Evolutionary conservation across 2,797 vertebrate genomes (phyloP).

Genomic region (Pantherophis alleghaniensis): DNA sequence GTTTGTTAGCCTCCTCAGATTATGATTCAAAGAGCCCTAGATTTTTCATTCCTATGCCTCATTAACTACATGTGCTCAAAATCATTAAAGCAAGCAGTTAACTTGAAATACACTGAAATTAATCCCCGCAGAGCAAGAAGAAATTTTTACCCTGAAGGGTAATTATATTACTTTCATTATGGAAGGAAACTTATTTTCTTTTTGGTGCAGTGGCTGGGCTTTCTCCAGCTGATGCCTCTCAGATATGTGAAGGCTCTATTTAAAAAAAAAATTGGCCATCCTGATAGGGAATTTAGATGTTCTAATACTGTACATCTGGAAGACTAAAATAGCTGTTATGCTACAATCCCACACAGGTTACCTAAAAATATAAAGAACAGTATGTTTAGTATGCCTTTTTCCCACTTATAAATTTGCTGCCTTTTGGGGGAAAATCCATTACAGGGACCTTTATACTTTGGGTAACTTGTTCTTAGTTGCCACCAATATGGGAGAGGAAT

Average conservation of each 20-base stretch:
- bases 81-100: slow-evolving; percentile 45
- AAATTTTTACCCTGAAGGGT: slow-evolving; percentile 33
- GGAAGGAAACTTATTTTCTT: slow-evolving; percentile 32
- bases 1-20: neutral
- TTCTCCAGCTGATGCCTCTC: neutral
- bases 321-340: neutral
- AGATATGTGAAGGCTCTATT: neutral
- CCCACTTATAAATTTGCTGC: neutral
- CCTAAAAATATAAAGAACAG: neutral
- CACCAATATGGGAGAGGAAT: slow-evolving; percentile 26
- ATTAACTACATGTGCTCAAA: slow-evolving; percentile 36
- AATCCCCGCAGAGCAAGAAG: slow-evolving; percentile 34
- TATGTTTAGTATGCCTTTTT: neutral
- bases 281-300: neutral
- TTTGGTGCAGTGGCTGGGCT: neutral
- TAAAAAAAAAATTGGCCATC: neutral
- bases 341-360: neutral
- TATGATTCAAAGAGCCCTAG: slow-evolving; percentile 18
- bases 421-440: neutral
- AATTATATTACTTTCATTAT: slow-evolving; percentile 37
- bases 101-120: slow-evolving; percentile 53
- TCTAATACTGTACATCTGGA: neutral
- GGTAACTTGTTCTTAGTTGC: neutral
- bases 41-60: neutral
- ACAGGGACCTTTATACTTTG: slow-evolving; percentile 27